These are phyloP conservation scores for Caenorhabditis plicata DNA, from an alignment of 2,888 invertebrate genomes.

Conservation along the genomic window DNA sequence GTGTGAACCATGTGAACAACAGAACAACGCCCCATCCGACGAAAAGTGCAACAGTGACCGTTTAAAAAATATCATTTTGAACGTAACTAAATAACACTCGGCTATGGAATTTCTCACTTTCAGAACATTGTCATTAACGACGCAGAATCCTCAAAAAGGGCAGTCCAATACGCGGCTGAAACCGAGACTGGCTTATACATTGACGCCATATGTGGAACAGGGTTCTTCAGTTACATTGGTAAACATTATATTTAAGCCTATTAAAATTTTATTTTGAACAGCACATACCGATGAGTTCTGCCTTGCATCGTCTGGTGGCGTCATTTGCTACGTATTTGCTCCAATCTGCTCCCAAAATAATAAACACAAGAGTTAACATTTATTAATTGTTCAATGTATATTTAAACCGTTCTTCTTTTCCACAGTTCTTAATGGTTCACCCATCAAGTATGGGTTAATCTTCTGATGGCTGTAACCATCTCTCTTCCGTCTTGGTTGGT, in stretches of 20 bases:
- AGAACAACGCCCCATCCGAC: slow-evolving; percentile 12
- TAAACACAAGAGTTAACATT: background rate
- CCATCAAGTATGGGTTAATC: slow-evolving; percentile 61
- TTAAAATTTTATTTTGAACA: slow-evolving; percentile 7
- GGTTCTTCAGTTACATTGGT: slow-evolving; percentile 63
- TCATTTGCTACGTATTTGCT: slow-evolving; percentile 62
- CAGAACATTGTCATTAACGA: slow-evolving; percentile 49
- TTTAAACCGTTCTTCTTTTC: slow-evolving; percentile 61
- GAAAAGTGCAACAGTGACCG: slow-evolving; percentile 62
- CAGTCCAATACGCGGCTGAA: slow-evolving; percentile 57
- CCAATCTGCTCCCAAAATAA: slow-evolving; percentile 34
- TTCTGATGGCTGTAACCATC: slow-evolving; percentile 42
- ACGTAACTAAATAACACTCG: slow-evolving; percentile 29
- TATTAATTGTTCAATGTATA: too few species aligned
- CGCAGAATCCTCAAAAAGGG: slow-evolving; percentile 59
- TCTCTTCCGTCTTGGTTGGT: slow-evolving; percentile 58
- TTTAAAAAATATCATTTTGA: slow-evolving; percentile 52
- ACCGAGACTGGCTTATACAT: slow-evolving; percentile 51
- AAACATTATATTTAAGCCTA: background rate
- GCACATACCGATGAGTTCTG: slow-evolving; percentile 63
- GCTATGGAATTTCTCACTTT: slow-evolving; percentile 1
- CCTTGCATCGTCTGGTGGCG: slow-evolving; percentile 43
- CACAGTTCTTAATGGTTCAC: slow-evolving; percentile 56
- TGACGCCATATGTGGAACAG: slow-evolving; percentile 65
- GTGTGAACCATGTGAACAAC: too few species aligned